Evolutionary conservation across 2,888 invertebrate genomes (phyloP).

Genomic region (Pandemis heparana): DNA sequence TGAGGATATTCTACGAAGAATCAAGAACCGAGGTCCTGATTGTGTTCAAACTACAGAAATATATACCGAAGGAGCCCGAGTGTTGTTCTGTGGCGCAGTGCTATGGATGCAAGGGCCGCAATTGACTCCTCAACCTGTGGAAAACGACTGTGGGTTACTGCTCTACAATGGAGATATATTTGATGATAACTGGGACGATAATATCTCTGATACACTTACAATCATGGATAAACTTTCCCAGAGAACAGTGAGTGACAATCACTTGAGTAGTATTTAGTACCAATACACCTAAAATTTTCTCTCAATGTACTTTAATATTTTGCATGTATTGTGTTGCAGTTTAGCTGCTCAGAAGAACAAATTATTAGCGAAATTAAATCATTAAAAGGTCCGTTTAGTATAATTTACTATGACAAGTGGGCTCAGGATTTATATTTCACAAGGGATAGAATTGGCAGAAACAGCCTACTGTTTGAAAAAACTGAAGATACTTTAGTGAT

Average conservation of each 20-base stretch:
- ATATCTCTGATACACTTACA: slow-evolving; percentile 82
- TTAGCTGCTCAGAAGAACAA: slow-evolving; percentile 52
- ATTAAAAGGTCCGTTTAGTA: slow-evolving; percentile 93
- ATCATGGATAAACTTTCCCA: slow-evolving; percentile 72
- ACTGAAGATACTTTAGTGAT: slow-evolving; percentile 70
- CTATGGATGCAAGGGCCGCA: slow-evolving; percentile 93
- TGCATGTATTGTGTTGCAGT: slow-evolving; percentile 50
- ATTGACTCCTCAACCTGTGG: slow-evolving; percentile 89
- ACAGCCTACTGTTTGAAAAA: slow-evolving; percentile 90
- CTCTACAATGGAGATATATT: slow-evolving; percentile 97
- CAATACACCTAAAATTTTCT: not conserved
- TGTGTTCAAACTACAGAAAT: slow-evolving; percentile 56
- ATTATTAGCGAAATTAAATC: slow-evolving; percentile 80
- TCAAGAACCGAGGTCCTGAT: slow-evolving; percentile 87
- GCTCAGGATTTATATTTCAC: slow-evolving; percentile 90
- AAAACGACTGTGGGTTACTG: slow-evolving; percentile 87
- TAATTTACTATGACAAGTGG: slow-evolving; percentile 90
- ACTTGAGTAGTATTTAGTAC: not conserved
- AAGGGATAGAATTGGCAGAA: slow-evolving; percentile 94
- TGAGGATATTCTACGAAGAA: slow-evolving; percentile 64
- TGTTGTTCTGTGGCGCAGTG: slow-evolving; percentile 85
- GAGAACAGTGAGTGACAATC: slow-evolving; percentile 47
- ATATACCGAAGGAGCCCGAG: slow-evolving; percentile 49
- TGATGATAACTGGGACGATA: slow-evolving; percentile 69
- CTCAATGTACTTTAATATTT: not conserved